Evolutionary conservation across 2,888 invertebrate species (phyloP).

Genomic region (Nymphalis polychloros): DNA sequence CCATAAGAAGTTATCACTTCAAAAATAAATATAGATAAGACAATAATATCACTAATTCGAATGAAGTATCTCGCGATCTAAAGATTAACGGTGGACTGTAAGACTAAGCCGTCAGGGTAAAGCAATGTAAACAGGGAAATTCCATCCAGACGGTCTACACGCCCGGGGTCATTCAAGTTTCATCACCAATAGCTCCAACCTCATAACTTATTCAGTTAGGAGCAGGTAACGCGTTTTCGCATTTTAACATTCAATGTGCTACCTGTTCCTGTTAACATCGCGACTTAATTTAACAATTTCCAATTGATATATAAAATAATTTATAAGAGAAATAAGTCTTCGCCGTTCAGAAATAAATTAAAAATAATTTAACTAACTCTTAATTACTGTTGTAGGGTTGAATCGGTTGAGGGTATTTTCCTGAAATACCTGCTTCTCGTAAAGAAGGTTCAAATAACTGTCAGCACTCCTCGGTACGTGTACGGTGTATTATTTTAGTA

Average conservation of each 20-base stretch:
- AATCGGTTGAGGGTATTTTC: too few relatives aligned
- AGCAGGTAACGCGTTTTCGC: slow-evolving; percentile 74
- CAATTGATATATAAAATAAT: slow-evolving; percentile 3
- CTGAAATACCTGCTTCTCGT: background rate
- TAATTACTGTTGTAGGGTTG: background rate
- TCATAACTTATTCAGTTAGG: slow-evolving; percentile 78
- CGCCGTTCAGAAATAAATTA: background rate
- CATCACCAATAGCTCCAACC: slow-evolving; percentile 75
- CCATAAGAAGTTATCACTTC: too few relatives aligned
- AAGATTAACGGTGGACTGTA: slow-evolving; percentile 17
- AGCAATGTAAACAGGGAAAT: slow-evolving; percentile 64
- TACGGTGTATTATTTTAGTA: slow-evolving; percentile 27
- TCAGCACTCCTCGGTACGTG: slow-evolving; percentile 11
- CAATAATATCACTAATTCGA: background rate
- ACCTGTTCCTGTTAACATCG: slow-evolving; percentile 55
- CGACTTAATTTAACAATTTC: slow-evolving; percentile 31
- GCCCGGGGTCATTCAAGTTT: slow-evolving; percentile 75
- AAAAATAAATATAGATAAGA: too few relatives aligned
- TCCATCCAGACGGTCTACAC: slow-evolving; percentile 64
- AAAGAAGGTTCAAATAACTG: slow-evolving; percentile 4
- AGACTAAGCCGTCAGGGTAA: slow-evolving; percentile 25
- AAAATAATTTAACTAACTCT: background rate
- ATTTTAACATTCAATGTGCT: slow-evolving; percentile 75
- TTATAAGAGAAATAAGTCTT: background rate
- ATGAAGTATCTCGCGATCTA: background rate